A percentile compares a stretch with the other conserved stretches of the same genome.
These are phyloP conservation scores for Nasonia giraulti DNA, from an alignment of 1,140 invertebrate species.

Conservation along the genomic window DNA sequence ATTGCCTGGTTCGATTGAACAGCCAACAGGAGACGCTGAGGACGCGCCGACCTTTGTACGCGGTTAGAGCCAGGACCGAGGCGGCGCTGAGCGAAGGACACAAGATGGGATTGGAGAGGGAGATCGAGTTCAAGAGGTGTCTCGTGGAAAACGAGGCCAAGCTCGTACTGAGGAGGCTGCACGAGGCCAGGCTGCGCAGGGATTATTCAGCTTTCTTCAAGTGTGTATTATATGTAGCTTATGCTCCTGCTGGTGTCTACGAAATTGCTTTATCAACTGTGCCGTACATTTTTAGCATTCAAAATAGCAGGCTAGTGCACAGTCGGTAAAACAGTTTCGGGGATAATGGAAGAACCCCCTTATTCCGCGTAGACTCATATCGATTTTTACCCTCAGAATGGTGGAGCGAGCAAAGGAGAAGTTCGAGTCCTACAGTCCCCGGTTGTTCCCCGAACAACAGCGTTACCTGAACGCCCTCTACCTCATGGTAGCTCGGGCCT, in stretches of 20 bases:
- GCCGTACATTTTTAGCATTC: too few relatives aligned
- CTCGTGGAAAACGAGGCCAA: constrained; percentile 10
- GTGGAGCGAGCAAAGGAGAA: constrained; percentile 58
- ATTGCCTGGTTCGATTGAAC: constrained; percentile 33
- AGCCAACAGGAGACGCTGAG: constrained; percentile 57
- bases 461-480: constrained; percentile 61
- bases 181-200: constrained; percentile 52
- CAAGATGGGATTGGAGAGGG: constrained; percentile 30
- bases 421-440: constrained; percentile 58
- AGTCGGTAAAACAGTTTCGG: too few relatives aligned
- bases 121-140: constrained; percentile 51
- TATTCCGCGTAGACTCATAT: neutral
- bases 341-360: too few relatives aligned
- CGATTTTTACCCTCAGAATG: constrained; percentile 46
- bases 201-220: constrained; percentile 62
- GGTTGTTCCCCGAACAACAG: constrained; percentile 60
- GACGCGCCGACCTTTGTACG: constrained; percentile 56
- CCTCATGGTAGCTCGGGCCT: constrained; percentile 60
- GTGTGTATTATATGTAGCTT: constrained; percentile 34
- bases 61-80: neutral
- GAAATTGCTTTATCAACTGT: neutral
- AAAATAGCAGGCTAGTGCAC: too few relatives aligned
- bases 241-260: neutral
- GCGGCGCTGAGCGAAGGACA: constrained; percentile 36
- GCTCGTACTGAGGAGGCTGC: constrained; percentile 47